phyloP scores from a whole-genome alignment of 2,888 invertebrate genomes.

The Ornithoptera alexandrae region DNA sequence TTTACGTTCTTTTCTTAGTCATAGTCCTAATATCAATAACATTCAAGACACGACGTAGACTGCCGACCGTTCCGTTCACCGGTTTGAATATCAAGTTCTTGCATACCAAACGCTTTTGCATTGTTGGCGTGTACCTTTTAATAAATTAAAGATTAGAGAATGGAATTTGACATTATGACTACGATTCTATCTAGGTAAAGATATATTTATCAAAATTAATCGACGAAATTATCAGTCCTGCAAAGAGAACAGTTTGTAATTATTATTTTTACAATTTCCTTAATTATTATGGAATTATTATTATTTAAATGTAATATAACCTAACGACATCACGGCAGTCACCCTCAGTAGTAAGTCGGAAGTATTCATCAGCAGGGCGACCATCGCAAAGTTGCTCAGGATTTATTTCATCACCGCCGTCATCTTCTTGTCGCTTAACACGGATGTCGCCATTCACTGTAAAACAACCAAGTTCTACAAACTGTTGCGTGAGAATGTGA shows the following conservation, averaged over 20 bases:
- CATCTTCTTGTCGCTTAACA: conserved; percentile 85
- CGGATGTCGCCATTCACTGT: conserved; percentile 73
- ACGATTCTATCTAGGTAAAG: conserved; percentile 31
- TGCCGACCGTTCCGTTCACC: conserved; percentile 59
- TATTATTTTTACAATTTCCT: no score
- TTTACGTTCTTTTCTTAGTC: conserved; percentile 10
- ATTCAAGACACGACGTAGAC: conserved; percentile 63
- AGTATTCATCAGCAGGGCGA: conserved; percentile 94
- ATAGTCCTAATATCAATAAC: conserved; percentile 36
- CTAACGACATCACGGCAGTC: conserved; percentile 97
- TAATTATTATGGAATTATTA: no score
- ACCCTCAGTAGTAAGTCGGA: conserved; percentile 89
- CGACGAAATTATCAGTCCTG: no score
- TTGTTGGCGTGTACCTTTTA: conserved; percentile 36
- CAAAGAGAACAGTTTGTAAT: no score
- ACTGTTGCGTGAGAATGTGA: conserved; percentile 20
- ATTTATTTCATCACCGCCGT: conserved; percentile 81
- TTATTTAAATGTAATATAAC: conserved; percentile 67
- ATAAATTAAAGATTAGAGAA: conserved; percentile 39
- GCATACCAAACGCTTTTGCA: conserved; percentile 51
- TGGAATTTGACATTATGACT: conserved; percentile 29
- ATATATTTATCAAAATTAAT: conserved; percentile 15
- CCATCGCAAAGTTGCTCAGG: conserved; percentile 93
- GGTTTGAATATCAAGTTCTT: conserved; percentile 61
- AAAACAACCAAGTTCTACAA: conserved; percentile 34